Evolutionary conservation across 2,113 vertebrate species (phyloP), one percentile per base, ranked within the genome.

Genomic region (Perognathus longimembris): DNA sequence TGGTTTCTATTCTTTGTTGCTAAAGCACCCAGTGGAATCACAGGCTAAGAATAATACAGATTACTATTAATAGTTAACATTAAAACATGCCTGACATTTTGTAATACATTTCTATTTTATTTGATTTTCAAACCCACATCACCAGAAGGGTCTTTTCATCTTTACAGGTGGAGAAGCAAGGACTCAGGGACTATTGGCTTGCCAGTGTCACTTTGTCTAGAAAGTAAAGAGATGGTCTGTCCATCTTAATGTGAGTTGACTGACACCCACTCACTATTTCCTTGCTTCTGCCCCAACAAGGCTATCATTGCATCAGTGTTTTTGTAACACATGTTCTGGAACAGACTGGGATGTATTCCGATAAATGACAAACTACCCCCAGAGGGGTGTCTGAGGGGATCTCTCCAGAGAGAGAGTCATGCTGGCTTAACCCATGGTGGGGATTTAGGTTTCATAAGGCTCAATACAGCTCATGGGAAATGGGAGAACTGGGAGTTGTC

Each of bases 61-160:
- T 89, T 32, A 84, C 93, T 92, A 94, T 94, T 87, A 92, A 95
- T 71, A 91, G 91, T 57, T 74, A 92, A 89, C 91, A 91, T 91
- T 92, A 79, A 94, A 95, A 92, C n/a, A 22, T 0, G 8, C 73
- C 64, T 91, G 84, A 78, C 76, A 89, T 85, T 91, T 94, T 59
- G 15, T 30, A 71, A 61, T 78, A 34, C 4, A 40, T 26, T 88
- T 42, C 82, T 91, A 77, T 92, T 90, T 92, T 54, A 90, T 73
- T 91, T 91, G 71, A 93, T 86, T 93, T 91, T 88, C 91, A 92
- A 89, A 91, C 78, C 83, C 86, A 42, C 24, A 4, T 45, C 20
- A 0, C 70, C 63, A 32, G 89, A 74, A 92, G 89, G 73, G 18
- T 67, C 66, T 89, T 76, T 36, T 92, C 70, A 94, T 84, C 28